These are phyloP conservation scores for Oophaga sylvatica DNA, from an alignment of 2,797 vertebrate genomes.

Conservation along the genomic window DNA sequence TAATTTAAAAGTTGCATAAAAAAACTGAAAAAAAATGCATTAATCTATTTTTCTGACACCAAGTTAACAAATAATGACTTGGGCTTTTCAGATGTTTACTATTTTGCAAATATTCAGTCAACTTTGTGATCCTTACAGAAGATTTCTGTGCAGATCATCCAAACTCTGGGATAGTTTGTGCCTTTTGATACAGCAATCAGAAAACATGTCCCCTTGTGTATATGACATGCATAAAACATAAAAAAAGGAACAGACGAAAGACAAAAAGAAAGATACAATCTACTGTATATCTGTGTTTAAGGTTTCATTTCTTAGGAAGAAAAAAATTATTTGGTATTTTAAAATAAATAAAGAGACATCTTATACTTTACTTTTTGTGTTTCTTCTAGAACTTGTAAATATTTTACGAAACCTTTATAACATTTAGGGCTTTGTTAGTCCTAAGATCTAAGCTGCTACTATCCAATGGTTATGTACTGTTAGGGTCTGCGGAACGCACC, in stretches of 20 bases:
- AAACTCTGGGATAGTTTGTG: conserved; percentile 59
- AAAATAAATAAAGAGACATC: no score
- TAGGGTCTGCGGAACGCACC: no score
- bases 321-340: no score
- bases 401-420: no score
- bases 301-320: background rate
- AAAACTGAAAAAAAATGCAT: background rate
- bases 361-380: no score
- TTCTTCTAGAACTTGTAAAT: no score
- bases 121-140: conserved; percentile 61
- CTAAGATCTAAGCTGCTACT: no score
- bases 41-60: background rate
- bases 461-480: no score
- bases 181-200: conserved; percentile 68
- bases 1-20: background rate
- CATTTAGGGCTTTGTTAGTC: no score
- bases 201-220: conserved; percentile 62
- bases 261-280: background rate
- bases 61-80: background rate
- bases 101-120: background rate
- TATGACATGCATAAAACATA: conserved; percentile 67
- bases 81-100: background rate
- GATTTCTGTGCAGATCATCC: conserved; percentile 56
- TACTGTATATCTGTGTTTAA: background rate
- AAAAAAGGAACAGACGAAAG: conserved; percentile 54